A percentile compares a stretch with the other conserved stretches of the same genome.
Conservation (phyloP, 2,113 vertebrate genomes). For the Callipepla squamata region DNA sequence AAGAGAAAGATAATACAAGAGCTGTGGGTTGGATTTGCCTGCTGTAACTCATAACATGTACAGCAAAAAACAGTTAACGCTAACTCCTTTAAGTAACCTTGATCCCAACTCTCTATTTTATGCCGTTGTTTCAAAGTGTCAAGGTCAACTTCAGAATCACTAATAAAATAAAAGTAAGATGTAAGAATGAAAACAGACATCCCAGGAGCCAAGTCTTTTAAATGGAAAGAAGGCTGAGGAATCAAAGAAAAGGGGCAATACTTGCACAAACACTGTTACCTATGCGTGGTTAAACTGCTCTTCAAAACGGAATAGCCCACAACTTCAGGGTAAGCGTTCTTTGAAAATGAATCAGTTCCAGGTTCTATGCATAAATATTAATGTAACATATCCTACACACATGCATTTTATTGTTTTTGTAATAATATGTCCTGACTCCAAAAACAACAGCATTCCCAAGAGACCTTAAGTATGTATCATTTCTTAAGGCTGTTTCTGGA, state of each 20-base stretch:
- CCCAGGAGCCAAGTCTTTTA: neutral
- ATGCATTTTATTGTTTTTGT: neutral
- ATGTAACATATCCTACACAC: neutral
- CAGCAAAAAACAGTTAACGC: neutral
- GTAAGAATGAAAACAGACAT: neutral
- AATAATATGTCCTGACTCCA: neutral
- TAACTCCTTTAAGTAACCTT: neutral
- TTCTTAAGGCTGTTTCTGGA: neutral
- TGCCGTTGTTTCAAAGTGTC: neutral
- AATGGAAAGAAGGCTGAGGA: neutral
- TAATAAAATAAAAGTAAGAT: neutral
- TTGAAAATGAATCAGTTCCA: neutral
- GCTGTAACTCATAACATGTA: neutral
- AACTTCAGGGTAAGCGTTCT: neutral
- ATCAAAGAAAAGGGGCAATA: neutral
- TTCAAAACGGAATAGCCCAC: neutral
- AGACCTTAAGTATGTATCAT: neutral
- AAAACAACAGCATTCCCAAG: neutral
- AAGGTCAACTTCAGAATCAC: neutral
- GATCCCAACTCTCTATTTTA: neutral
- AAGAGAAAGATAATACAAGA: neutral
- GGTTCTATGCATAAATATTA: neutral
- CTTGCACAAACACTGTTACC: neutral
- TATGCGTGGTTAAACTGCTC: neutral
- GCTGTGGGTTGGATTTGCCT: neutral